Conservation (phyloP, 2,113 vertebrate genomes). For the Caracal caracal region DNA sequence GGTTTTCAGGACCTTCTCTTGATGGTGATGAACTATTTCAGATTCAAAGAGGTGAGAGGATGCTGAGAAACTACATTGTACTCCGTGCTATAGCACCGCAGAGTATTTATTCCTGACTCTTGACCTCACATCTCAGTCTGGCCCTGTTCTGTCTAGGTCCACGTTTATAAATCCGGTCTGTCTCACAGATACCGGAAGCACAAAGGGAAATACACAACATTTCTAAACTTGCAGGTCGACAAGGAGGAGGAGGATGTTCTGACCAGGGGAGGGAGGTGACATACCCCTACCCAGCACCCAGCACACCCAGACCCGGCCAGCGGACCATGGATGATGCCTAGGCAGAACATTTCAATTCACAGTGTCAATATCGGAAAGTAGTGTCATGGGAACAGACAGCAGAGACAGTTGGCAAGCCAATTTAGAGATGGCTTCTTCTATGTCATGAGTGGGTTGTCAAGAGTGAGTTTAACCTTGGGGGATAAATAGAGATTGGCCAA, state of each 20-base stretch:
- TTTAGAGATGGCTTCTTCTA: neutral
- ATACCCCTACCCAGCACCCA: slow-evolving; percentile 9
- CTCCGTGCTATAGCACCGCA: neutral
- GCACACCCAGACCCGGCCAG: neutral
- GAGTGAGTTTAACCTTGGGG: neutral
- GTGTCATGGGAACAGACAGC: neutral
- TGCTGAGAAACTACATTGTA: neutral
- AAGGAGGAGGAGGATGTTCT: neutral
- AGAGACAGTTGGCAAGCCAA: rapidly evolving
- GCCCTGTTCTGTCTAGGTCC: neutral
- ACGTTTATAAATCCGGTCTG: no score
- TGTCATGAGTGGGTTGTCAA: neutral
- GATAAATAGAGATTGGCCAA: neutral
- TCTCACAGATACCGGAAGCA: neutral
- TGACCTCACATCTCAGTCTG: neutral
- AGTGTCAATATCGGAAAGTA: no score
- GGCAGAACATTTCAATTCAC: no score
- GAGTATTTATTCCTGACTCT: neutral
- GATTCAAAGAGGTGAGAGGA: neutral
- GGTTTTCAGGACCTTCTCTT: neutral
- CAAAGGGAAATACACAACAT: neutral
- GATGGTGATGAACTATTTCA: neutral
- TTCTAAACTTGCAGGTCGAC: neutral
- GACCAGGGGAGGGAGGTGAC: slow-evolving; percentile 66
- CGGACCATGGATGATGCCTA: no score